Conservation (phyloP, 2,888 invertebrate genomes). For the Plebejus argus region DNA sequence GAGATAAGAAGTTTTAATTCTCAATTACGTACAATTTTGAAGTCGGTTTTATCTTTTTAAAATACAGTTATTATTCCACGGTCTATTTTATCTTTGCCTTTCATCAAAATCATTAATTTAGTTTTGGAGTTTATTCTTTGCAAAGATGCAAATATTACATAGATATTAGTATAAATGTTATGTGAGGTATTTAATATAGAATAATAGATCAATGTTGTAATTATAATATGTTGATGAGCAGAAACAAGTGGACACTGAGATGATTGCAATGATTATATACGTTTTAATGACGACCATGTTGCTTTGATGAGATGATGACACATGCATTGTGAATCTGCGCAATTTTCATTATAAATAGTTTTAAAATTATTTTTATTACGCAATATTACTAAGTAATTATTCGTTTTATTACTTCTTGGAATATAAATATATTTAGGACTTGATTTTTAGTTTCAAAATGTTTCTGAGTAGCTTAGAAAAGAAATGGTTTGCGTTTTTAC, state of each 20-base stretch:
- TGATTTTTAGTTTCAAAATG: background rate
- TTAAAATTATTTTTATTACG: background rate
- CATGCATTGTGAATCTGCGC: background rate
- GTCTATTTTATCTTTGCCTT: no score
- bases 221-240: conserved; percentile 8
- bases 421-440: background rate
- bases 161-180: no score
- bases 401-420: background rate
- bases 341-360: background rate
- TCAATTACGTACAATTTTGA: no score
- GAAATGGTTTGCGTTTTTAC: no score
- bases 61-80: no score
- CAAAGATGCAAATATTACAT: no score
- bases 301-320: background rate
- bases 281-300: conserved; percentile 1
- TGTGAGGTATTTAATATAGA: background rate
- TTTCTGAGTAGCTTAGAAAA: no score
- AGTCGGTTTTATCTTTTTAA: no score
- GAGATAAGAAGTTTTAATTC: no score
- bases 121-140: no score
- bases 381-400: background rate
- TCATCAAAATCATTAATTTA: no score
- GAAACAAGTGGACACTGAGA: background rate
- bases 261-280: conserved; percentile 5
- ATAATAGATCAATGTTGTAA: conserved; percentile 2